Conservation (phyloP, 2,113 vertebrate genomes). For the human region DNA sequence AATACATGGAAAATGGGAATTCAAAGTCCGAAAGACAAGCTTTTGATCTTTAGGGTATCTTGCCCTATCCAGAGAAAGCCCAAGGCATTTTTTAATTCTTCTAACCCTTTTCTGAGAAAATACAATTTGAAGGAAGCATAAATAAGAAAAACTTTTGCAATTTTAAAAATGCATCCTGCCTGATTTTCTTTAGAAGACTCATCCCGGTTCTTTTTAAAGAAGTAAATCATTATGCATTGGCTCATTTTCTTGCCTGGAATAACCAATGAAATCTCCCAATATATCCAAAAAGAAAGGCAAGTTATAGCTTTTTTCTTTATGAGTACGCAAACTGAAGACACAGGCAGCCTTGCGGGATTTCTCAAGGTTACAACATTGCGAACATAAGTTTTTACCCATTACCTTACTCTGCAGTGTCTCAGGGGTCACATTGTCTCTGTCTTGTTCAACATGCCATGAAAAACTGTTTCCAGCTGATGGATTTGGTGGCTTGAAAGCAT, state of each 20-base stretch:
- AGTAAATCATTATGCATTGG: not conserved
- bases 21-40: not conserved
- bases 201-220: not conserved
- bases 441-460: constrained; percentile 4
- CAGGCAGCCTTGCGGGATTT: not conserved
- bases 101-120: not conserved
- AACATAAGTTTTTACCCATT: not conserved
- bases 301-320: not conserved
- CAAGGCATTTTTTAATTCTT: not conserved
- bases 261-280: not conserved
- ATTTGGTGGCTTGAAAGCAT: not conserved
- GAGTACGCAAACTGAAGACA: not conserved
- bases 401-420: not conserved
- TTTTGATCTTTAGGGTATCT: not conserved
- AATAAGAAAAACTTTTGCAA: not conserved
- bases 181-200: not conserved
- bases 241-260: not conserved
- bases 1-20: not conserved
- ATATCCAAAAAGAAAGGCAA: not conserved
- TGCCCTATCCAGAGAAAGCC: not conserved
- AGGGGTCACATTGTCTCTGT: not conserved
- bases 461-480: constrained; percentile 19
- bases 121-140: not conserved
- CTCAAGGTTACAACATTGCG: not conserved
- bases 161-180: not conserved